Base-by-base conservation (phyloP, 2,888 invertebrate species). In the Platycnemis pennipes region DNA sequence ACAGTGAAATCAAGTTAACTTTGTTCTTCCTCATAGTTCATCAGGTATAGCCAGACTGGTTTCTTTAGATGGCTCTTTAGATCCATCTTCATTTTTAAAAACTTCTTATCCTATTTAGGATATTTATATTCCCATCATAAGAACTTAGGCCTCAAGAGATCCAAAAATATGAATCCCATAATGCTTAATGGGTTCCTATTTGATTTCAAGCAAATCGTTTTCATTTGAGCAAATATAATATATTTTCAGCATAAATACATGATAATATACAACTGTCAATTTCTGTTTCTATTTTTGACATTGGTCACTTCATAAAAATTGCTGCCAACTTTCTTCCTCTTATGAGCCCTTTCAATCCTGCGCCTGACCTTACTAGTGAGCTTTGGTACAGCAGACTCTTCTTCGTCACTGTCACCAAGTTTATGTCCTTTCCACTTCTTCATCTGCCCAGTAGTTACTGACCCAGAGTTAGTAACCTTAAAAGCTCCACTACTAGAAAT, bases 291-390 rank as follows among this genome's bases (percentile, higher is more conserved):
- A 96, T 99, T 99, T 96, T 99, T 99, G 94, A 99, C 99, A 97
- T 99, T 99, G 19, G 98, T 97, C 53, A 98, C 97, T 97, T 98
- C 98, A 96, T 99, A 99, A 96, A 99, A 99, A 96, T 99, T 98
- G 96, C 98, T 98, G 95, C 99, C 99, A 94, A 98, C 98, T 96
- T 98, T 99, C 96, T 98, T 98, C 22, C 98, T 97, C 95, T 98
- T 98, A 95, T 97, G 97, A 22, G 98, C 97, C 95, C 99, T 97
- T 95, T 98, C 98, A 3, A 98, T 95, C 0, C 98, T 98, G 95
- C 99, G 97, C 95, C 97, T 97, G 96, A 98, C 97, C 96, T 98
- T 98, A 88, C 98, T 98, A 1, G 98, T 98, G 94, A 98, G 95
- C 95, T 97, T 98, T 37, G 45, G 89, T 45, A 89, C 85, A 19